These are phyloP conservation scores for Saguinus imperator DNA, from an alignment of 2,113 vertebrate genomes.

Conservation along the genomic window DNA sequence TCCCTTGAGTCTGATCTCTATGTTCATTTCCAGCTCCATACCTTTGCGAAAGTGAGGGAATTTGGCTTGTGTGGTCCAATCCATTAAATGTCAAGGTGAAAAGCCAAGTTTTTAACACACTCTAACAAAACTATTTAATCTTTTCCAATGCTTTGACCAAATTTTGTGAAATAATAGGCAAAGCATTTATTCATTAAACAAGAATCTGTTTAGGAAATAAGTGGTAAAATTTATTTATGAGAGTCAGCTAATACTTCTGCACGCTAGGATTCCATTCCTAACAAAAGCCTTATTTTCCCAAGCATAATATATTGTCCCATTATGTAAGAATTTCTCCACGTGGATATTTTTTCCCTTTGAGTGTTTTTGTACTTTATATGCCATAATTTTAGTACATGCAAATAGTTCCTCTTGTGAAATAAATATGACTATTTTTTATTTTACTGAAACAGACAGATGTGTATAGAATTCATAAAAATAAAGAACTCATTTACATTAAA, in stretches of 20 bases:
- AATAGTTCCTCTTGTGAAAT: conserved; percentile 7
- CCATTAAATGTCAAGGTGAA: not conserved
- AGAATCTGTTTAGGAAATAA: conserved; percentile 30
- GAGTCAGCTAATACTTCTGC: not conserved
- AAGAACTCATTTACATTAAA: conserved; percentile 9
- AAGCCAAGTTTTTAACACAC: conserved; percentile 8
- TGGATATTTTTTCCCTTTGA: not conserved
- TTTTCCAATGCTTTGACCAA: not conserved
- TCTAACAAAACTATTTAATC: conserved; percentile 1
- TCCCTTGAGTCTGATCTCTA: not conserved
- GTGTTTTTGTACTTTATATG: not conserved
- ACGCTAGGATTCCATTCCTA: not conserved
- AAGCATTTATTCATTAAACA: conserved; percentile 11
- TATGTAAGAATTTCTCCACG: not conserved
- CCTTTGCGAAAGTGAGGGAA: not conserved
- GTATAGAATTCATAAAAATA: conserved; percentile 25
- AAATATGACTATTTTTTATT: not conserved
- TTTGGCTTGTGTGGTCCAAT: not conserved
- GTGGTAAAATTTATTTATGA: not conserved
- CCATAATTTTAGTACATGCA: not conserved
- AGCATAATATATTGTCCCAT: not conserved
- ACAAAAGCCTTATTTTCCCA: conserved; percentile 17
- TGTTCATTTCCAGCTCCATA: not conserved
- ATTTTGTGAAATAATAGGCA: conserved; percentile 4
- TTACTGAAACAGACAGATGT: not conserved